These are phyloP conservation scores for Eurypyga helias DNA, from an alignment of 2,113 vertebrate species.

Conservation along the genomic window DNA sequence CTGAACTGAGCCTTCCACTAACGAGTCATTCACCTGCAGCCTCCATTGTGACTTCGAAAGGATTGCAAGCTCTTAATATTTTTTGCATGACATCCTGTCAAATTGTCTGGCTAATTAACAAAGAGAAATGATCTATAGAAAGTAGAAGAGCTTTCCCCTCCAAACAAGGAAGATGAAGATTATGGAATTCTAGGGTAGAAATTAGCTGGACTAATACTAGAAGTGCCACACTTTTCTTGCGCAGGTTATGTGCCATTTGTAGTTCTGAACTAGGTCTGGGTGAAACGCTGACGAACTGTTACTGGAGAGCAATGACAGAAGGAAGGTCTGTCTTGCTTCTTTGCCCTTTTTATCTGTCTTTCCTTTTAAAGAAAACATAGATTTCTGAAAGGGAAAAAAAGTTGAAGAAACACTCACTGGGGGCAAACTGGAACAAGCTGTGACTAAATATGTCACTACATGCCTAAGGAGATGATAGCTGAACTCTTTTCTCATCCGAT, in stretches of 20 bases:
- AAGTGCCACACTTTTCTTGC: not conserved
- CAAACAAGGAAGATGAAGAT: not conserved
- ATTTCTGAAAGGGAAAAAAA: not conserved
- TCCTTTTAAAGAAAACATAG: not conserved
- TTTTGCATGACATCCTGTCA: not conserved
- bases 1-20: not conserved
- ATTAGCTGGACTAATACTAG: not conserved
- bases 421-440: not conserved
- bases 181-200: not conserved
- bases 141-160: not conserved
- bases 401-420: not conserved
- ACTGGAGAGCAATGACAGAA: not conserved
- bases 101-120: not conserved
- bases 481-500: not conserved
- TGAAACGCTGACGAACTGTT: not conserved
- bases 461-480: not conserved
- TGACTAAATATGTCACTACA: not conserved
- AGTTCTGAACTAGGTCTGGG: not conserved
- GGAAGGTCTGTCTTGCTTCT: not conserved
- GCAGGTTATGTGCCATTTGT: not conserved
- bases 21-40: rapidly evolving
- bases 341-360: not conserved
- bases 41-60: not conserved
- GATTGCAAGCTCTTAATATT: not conserved
- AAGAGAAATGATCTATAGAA: not conserved